Evolutionary conservation across 2,113 vertebrate species (phyloP).

Genomic region (Rissa tridactyla): DNA sequence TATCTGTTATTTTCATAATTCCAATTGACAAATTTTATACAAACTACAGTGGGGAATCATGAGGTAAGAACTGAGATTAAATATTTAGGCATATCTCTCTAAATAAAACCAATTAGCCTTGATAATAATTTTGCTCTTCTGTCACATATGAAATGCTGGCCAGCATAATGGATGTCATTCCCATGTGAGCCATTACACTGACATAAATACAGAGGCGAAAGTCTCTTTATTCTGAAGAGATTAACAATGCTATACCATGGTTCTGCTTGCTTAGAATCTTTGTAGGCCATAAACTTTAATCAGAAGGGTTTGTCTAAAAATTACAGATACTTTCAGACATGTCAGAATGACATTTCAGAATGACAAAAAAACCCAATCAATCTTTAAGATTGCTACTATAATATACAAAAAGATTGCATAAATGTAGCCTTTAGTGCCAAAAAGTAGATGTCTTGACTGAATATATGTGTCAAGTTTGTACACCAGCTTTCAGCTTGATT

Average conservation of each 20-base stretch:
- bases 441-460: neutral
- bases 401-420: neutral
- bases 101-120: constrained; percentile 24
- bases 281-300: neutral
- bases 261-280: neutral
- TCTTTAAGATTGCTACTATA: neutral
- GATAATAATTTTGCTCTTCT: neutral
- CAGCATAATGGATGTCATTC: neutral
- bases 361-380: neutral
- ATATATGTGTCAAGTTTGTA: neutral
- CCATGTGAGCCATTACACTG: neutral
- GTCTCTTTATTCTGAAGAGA: neutral
- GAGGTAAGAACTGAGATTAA: neutral
- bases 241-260: neutral
- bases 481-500: neutral
- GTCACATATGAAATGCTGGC: constrained; percentile 21
- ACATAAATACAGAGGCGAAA: neutral
- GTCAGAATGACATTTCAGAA: neutral
- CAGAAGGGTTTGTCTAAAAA: neutral
- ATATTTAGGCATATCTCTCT: constrained; percentile 24
- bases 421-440: neutral
- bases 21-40: neutral
- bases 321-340: neutral
- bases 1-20: neutral
- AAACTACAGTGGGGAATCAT: neutral